phyloP scores from a whole-genome alignment of 2,888 invertebrate species.

The Actias luna region DNA sequence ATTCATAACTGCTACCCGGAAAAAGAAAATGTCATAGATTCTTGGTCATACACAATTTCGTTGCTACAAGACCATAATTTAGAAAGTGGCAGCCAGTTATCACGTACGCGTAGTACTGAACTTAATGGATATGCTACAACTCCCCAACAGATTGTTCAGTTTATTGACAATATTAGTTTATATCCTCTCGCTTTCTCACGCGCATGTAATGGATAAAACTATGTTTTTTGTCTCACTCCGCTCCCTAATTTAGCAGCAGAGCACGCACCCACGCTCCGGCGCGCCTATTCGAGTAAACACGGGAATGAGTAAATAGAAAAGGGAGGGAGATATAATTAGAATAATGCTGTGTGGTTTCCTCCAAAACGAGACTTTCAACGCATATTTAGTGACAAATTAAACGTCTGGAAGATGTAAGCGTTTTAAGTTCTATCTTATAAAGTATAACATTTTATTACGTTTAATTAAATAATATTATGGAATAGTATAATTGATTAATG shows the following conservation, averaged over 20 bases:
- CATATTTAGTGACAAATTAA: slow-evolving; percentile 5
- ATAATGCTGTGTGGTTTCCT: slow-evolving; percentile 62
- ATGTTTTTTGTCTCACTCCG: slow-evolving; percentile 68
- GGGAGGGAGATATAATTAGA: slow-evolving; percentile 78
- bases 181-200: slow-evolving; percentile 55
- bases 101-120: slow-evolving; percentile 47
- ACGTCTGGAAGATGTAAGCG: slow-evolving; percentile 1
- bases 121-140: slow-evolving; percentile 64
- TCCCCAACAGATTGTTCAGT: slow-evolving; percentile 57
- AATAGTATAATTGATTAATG: too few species aligned
- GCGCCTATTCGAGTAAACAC: slow-evolving; percentile 78
- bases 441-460: neutral
- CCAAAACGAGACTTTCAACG: slow-evolving; percentile 31
- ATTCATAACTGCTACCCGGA: neutral
- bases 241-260: slow-evolving; percentile 75
- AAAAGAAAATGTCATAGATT: neutral
- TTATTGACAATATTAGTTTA: slow-evolving; percentile 67
- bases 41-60: slow-evolving; percentile 24
- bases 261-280: slow-evolving; percentile 72
- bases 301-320: slow-evolving; percentile 76
- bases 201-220: slow-evolving; percentile 45
- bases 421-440: neutral
- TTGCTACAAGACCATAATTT: slow-evolving; percentile 45
- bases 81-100: slow-evolving; percentile 64
- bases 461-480: neutral